These are phyloP conservation scores for Hyaena hyaena DNA, from an alignment of 2,113 vertebrate genomes.

Conservation along the genomic window DNA sequence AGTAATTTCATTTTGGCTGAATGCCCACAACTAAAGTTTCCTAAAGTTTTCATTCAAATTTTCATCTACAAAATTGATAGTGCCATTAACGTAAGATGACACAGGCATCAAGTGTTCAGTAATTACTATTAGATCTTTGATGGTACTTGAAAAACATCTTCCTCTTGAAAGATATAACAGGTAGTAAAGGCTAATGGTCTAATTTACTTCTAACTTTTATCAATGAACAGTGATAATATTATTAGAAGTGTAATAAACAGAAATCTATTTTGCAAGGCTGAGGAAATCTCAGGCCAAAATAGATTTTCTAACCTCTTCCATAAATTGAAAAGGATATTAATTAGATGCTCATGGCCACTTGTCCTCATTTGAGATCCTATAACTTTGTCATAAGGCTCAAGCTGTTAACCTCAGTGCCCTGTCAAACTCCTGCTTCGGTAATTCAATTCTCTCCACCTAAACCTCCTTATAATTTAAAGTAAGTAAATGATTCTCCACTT, in stretches of 20 bases:
- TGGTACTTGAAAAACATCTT: constrained; percentile 83
- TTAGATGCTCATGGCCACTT: constrained; percentile 57
- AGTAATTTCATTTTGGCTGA: constrained; percentile 81
- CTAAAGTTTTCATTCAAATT: constrained; percentile 83
- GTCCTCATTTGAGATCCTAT: constrained; percentile 65
- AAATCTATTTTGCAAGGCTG: constrained; percentile 75
- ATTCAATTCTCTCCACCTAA: constrained; percentile 54
- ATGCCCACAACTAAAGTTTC: constrained; percentile 80
- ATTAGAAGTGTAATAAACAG: constrained; percentile 80
- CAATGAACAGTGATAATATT: constrained; percentile 78
- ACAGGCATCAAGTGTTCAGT: constrained; percentile 77
- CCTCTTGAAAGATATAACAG: constrained; percentile 79
- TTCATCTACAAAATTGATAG: constrained; percentile 85
- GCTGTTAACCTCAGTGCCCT: constrained; percentile 63
- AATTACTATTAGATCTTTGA: constrained; percentile 84
- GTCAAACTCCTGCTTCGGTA: constrained; percentile 54
- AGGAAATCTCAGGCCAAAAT: constrained; percentile 59
- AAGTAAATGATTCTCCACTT: constrained; percentile 72
- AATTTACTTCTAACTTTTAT: constrained; percentile 82
- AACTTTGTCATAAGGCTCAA: constrained; percentile 66
- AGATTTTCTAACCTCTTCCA: constrained; percentile 68
- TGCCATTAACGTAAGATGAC: constrained; percentile 82
- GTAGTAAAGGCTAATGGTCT: constrained; percentile 82
- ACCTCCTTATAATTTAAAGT: constrained; percentile 64
- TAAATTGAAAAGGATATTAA: constrained; percentile 72